Base-by-base conservation (phyloP, 2,888 invertebrate genomes). In the Villa cingulata region DNA sequence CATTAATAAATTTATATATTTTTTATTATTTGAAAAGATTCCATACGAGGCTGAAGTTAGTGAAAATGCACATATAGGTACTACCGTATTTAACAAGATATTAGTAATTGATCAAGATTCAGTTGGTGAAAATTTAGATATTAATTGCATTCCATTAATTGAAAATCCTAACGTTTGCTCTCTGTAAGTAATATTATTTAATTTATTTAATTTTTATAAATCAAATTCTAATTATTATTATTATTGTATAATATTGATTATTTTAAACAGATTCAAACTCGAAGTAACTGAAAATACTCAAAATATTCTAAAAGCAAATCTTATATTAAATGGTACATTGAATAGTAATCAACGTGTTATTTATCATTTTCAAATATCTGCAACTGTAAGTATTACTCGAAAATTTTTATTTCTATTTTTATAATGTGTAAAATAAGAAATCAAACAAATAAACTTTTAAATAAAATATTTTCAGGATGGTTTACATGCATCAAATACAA, bases 41-140 rank as follows among this genome's bases (percentile, higher is more conserved):
- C 86, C 88, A 1, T 90, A 88, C 66, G 85, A 86, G 65, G 77
- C 83, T 4, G 75, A 78, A 55, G 82, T 88, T 9, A 74, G 78
- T 38, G 90, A 90, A 71, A 84, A 90, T 62, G 78, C 85, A 1
- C 66, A 72, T 15, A 66, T 83, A 4, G 87, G 83, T 2, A 78
- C 78, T 6, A 83, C 83, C 0, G 75, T 91, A 20, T 76, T 88
- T 54, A 72, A 76, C 27, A 76, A 78, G 49, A 83, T 92, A 46
- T 68, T 75, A 48, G 82, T 89, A 10, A 81, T 79, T 58, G 91
- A 92, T 65, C 75, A 75, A 41, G 91, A 92, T 63, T 78, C 80
- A 4, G 78, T 85, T 14, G 90, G 91, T 1, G 83, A 86, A 48
- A 82, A 79, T 56, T 74, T 91, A 51, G 84, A 86, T 66, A 80